phyloP scores from a whole-genome alignment of 2,113 vertebrate genomes.

The Lophius piscatorius region DNA sequence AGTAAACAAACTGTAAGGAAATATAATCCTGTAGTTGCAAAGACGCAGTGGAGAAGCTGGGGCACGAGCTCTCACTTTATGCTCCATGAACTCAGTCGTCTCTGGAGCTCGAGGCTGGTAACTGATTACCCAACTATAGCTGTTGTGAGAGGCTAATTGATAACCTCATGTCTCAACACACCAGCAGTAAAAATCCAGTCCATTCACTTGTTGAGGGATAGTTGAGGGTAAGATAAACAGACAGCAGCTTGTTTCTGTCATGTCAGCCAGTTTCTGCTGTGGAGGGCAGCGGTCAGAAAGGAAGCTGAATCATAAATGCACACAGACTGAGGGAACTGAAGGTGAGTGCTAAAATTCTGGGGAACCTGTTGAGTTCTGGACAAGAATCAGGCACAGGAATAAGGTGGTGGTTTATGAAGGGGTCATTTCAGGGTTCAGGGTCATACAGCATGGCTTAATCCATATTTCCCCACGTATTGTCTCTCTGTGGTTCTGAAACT shows the following conservation, averaged over 20 bases:
- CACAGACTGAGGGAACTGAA: constrained; percentile 15
- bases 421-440: neutral
- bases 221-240: neutral
- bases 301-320: constrained; percentile 3
- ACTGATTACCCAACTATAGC: constrained; percentile 46
- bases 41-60: neutral
- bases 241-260: neutral
- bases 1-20: too few species aligned
- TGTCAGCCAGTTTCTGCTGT: constrained; percentile 29
- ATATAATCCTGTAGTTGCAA: too few species aligned
- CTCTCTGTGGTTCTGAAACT: neutral
- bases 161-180: neutral
- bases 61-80: neutral
- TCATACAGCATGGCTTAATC: neutral
- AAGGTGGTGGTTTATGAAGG: neutral
- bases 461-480: constrained; percentile 3
- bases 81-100: neutral
- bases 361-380: too few species aligned
- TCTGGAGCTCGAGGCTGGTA: constrained; percentile 28
- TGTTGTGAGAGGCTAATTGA: constrained; percentile 14
- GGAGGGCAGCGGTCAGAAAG: neutral
- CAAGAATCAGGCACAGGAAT: too few species aligned
- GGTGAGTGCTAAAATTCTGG: constrained; percentile 61
- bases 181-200: neutral
- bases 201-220: neutral